Evolutionary conservation across 2,113 vertebrate species (phyloP), one percentile per base, ranked within the genome.

Genomic region (Notothenia coriiceps): DNA sequence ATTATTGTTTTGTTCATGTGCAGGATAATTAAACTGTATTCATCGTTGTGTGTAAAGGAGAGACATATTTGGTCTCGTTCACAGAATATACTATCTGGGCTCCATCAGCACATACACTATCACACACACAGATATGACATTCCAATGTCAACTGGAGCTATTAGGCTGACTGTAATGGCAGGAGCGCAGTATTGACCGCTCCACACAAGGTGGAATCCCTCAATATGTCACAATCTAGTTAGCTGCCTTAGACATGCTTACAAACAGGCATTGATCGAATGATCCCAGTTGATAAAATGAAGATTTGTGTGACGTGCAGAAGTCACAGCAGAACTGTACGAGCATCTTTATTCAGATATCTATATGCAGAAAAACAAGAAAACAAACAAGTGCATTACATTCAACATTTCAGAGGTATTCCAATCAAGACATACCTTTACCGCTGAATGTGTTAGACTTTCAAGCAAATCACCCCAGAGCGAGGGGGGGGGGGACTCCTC

Each of bases 151-250:
- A 76, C 86, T 84, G 17, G 5, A 57, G 50, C 70, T 72, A 74
- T 86, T 67, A 77, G 52, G 54, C 18, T 2, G 17, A 47, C 61
- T 82, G 81, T 90, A 80, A 79, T 60, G 61, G 84, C 80, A 66
- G 76, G 80, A 87, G 80, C 17, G 55, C 74, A 33, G 63, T 88
- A 91, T 88, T 79, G 87, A 92, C 87, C 66, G 82, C 78, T 70
- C 14, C 84, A 56, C 70, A 64, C 86, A 83, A 87, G 82, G 85
- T 88, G 86, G 88, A 85, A 85, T 91, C 79, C 83, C 88, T 91
- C 88, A 85, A 90, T 90, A 75, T 86, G 88, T 89, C 87, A 83
- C 88, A 88, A 77, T 90, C 79, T 82, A 70, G 79, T 90, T 85
- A 88, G 75, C 86, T 88, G 89, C 86, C 83, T 76, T 8, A 44